phyloP scores from a whole-genome alignment of 2,888 invertebrate genomes.

The Leptarthrus brevirostris region DNA sequence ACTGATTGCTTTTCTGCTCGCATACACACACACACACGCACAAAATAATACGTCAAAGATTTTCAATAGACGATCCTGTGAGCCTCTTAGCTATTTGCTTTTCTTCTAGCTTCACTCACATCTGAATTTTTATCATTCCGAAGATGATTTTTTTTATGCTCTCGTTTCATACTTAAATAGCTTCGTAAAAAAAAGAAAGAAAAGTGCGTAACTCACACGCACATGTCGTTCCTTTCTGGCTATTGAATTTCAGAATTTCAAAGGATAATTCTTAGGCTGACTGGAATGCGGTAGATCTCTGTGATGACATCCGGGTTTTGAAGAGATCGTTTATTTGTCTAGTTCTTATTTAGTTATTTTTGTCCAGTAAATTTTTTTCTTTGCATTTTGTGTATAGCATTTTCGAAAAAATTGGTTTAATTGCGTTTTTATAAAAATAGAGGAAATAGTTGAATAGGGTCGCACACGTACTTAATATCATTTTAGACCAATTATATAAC shows the following conservation, averaged over 20 bases:
- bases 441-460: no score
- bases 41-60: not conserved
- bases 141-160: constrained; percentile 12
- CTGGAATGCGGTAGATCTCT: constrained; percentile 30
- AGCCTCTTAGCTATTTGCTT: no score
- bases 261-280: constrained; percentile 14
- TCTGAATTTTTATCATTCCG: constrained; percentile 30
- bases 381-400: not conserved
- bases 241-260: constrained; percentile 36
- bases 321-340: not conserved
- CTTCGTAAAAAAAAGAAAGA: constrained; percentile 6
- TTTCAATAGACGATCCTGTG: no score
- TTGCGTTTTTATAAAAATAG: no score
- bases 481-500: no score
- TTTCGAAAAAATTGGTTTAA: no score
- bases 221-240: constrained; percentile 32
- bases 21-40: not conserved
- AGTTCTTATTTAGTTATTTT: constrained; percentile 10
- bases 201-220: constrained; percentile 41
- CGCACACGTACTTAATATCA: no score
- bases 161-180: constrained; percentile 1
- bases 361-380: not conserved
- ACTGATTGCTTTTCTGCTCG: not conserved
- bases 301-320: constrained; percentile 34
- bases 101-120: constrained; percentile 8